These are phyloP conservation scores for Malurus melanocephalus DNA, from an alignment of 2,113 vertebrate genomes.

Conservation along the genomic window DNA sequence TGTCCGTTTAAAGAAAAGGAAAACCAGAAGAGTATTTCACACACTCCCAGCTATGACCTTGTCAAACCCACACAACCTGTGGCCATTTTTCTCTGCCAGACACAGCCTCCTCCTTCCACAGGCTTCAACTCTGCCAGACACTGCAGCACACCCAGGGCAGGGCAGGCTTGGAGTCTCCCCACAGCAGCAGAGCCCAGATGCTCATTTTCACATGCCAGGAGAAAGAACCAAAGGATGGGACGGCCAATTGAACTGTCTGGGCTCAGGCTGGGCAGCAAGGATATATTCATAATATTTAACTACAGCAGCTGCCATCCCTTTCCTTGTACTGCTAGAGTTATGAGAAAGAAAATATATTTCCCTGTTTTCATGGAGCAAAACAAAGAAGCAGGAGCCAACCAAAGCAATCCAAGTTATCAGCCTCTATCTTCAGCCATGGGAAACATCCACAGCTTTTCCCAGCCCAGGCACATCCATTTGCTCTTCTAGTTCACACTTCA, in stretches of 20 bases:
- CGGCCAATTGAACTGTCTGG: neutral
- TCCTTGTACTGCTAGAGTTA: neutral
- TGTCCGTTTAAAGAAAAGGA: neutral
- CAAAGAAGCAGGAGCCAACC: neutral
- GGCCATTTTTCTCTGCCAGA: neutral
- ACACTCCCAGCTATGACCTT: neutral
- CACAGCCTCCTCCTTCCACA: neutral
- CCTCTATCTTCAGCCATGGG: neutral
- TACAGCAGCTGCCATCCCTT: slow-evolving; percentile 11
- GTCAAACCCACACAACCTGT: slow-evolving; percentile 10
- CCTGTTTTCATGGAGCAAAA: neutral
- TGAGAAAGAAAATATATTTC: neutral
- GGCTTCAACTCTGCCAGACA: neutral
- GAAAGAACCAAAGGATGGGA: neutral
- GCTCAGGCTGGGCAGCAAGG: slow-evolving; percentile 1
- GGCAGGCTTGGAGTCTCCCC: neutral
- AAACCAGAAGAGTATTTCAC: neutral
- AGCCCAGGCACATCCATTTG: neutral
- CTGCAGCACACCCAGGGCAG: neutral
- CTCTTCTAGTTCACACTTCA: neutral
- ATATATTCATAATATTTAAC: neutral
- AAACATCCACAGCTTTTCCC: slow-evolving; percentile 3
- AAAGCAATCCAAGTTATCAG: slow-evolving; percentile 23
- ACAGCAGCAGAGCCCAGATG: neutral
- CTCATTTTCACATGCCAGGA: neutral